Conservation (phyloP, 2,888 invertebrate species). For the Harpalus rufipes region DNA sequence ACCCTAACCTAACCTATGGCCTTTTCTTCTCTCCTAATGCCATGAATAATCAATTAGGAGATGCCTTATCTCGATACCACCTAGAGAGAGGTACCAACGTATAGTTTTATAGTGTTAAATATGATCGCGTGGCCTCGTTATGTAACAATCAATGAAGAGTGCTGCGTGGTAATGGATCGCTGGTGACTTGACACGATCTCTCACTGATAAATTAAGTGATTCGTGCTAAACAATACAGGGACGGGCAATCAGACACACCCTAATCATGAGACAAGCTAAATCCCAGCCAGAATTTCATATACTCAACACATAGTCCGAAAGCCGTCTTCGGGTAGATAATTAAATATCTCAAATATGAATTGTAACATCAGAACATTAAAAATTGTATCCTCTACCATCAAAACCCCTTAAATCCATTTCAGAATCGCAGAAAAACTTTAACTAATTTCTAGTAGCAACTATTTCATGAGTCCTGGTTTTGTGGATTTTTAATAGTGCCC, state of each 20-base stretch:
- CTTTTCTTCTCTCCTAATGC: constrained; percentile 68
- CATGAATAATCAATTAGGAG: constrained; percentile 71
- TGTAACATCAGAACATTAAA: too few species aligned
- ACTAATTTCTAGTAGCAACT: too few species aligned
- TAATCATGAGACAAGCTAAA: constrained; percentile 30
- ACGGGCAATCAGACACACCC: constrained; percentile 10
- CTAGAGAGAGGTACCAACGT: neutral
- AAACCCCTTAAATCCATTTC: too few species aligned
- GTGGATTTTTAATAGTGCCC: too few species aligned
- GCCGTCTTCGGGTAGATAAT: too few species aligned
- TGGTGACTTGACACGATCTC: constrained; percentile 51
- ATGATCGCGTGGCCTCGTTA: neutral
- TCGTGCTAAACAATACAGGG: constrained; percentile 26
- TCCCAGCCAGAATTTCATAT: constrained; percentile 15
- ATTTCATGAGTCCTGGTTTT: too few species aligned
- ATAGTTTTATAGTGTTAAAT: constrained; percentile 5
- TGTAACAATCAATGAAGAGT: constrained; percentile 24
- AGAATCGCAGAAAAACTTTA: too few species aligned
- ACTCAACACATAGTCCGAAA: neutral
- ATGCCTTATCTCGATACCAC: constrained; percentile 45
- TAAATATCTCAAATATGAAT: too few species aligned
- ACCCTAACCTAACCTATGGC: neutral
- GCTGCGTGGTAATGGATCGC: constrained; percentile 51
- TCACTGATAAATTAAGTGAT: constrained; percentile 61
- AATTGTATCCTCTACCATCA: too few species aligned